Conservation (phyloP, 2,113 vertebrate genomes). For the Oreochromis tanganicae region DNA sequence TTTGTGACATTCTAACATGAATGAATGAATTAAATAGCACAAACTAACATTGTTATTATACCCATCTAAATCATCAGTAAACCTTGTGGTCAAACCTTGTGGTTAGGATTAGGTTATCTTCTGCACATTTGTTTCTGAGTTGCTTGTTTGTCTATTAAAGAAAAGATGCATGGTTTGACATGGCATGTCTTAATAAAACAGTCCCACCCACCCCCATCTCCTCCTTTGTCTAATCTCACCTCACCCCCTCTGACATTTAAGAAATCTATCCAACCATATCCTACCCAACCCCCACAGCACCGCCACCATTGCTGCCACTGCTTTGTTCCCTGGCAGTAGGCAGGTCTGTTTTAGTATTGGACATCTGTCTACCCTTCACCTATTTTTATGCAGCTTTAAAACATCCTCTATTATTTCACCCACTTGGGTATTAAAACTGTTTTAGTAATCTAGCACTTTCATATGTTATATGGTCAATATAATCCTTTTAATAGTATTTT, state of each 20-base stretch:
- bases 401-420: neutral
- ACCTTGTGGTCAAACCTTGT: neutral
- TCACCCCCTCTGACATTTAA: conserved; percentile 43
- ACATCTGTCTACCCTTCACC: neutral
- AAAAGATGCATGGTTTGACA: neutral
- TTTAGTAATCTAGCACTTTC: neutral
- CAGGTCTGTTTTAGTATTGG: neutral
- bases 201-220: neutral
- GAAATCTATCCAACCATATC: neutral
- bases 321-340: conserved; percentile 3
- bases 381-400: neutral
- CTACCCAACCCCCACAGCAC: neutral
- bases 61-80: neutral
- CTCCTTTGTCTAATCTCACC: conserved; percentile 33
- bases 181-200: neutral
- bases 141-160: neutral
- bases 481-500: neutral
- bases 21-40: neutral
- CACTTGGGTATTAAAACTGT: neutral
- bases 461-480: neutral
- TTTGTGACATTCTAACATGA: neutral
- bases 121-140: neutral
- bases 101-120: neutral
- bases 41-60: neutral
- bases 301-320: neutral